Conservation (phyloP, 2,888 invertebrate genomes). For the Drosophila quasianomalipes region DNA sequence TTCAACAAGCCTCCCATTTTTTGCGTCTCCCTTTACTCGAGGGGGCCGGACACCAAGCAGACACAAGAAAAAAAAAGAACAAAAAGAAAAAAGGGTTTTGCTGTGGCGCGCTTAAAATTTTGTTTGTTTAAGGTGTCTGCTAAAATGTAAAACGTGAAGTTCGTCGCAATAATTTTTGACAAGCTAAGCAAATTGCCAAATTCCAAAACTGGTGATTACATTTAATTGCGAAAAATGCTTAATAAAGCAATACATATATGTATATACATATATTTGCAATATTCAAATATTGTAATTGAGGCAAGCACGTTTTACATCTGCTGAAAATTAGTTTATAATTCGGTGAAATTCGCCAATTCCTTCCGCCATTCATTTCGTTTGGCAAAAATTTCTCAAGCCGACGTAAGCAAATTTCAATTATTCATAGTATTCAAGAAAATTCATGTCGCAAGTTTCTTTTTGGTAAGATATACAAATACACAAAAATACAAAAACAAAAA, state of each 20-base stretch:
- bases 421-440: slow-evolving; percentile 41
- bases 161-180: slow-evolving; percentile 36
- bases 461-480: slow-evolving; percentile 40
- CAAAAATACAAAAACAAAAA: slow-evolving; percentile 8
- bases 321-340: slow-evolving; percentile 14
- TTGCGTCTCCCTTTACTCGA: not conserved
- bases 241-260: slow-evolving; percentile 28
- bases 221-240: slow-evolving; percentile 39
- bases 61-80: slow-evolving; percentile 5
- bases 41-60: slow-evolving; percentile 63
- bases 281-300: slow-evolving; percentile 36
- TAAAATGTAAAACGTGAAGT: slow-evolving; percentile 36
- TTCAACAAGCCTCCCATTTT: slow-evolving; percentile 11
- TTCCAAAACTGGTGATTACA: slow-evolving; percentile 31
- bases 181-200: slow-evolving; percentile 56
- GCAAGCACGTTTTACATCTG: slow-evolving; percentile 47
- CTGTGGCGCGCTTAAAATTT: slow-evolving; percentile 9
- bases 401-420: slow-evolving; percentile 20
- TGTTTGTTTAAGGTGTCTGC: slow-evolving; percentile 4
- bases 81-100: not conserved
- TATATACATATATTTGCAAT: not conserved
- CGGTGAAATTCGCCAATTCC: slow-evolving; percentile 20
- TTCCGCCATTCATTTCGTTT: slow-evolving; percentile 20
- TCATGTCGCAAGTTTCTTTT: slow-evolving; percentile 31
- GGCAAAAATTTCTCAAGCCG: slow-evolving; percentile 18